Conservation (phyloP, 92 coral and sea anemone genomes). For the Metridium senile region DNA sequence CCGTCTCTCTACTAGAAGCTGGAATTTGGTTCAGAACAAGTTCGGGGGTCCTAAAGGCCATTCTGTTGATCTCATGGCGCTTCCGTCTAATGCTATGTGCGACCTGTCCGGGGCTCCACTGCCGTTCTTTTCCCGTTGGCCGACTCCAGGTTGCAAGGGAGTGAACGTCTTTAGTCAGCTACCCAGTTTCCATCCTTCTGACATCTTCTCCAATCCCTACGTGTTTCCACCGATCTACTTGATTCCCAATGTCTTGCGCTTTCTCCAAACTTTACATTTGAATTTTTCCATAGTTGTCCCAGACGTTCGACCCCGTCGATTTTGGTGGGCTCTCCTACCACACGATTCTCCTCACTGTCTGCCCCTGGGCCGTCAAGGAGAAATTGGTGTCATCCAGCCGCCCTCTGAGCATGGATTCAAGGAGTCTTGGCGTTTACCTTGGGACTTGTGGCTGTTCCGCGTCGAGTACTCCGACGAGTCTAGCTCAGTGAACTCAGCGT, state of each 20-base stretch:
- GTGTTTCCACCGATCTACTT: conserved; percentile 39
- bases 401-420: conserved; percentile 45
- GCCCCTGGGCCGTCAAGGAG: conserved; percentile 9
- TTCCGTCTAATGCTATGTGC: conserved; percentile 54
- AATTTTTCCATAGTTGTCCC: conserved; percentile 35
- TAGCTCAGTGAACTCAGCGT: too few species aligned
- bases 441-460: conserved; percentile 65
- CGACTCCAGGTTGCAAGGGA: too few species aligned
- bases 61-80: conserved; percentile 47
- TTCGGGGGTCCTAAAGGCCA: conserved; percentile 44
- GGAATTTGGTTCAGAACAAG: conserved; percentile 27
- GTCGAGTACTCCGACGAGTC: too few species aligned
- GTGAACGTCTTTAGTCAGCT: too few species aligned
- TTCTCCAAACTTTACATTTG: conserved; percentile 1
- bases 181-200: conserved; percentile 11
- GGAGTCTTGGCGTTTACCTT: conserved; percentile 10
- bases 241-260: conserved; percentile 38
- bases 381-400: conserved; percentile 19
- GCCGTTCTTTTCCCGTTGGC: too few species aligned
- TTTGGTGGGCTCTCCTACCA: conserved; percentile 57
- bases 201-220: conserved; percentile 22
- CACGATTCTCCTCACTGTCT: not conserved
- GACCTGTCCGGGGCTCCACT: too few species aligned
- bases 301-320: conserved; percentile 38
- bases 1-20: conserved; percentile 10